A percentile compares a stretch with the other conserved stretches of the same genome.
Evolutionary conservation across 2,888 invertebrate genomes (phyloP).

Genomic region (Epinotia bilunana): DNA sequence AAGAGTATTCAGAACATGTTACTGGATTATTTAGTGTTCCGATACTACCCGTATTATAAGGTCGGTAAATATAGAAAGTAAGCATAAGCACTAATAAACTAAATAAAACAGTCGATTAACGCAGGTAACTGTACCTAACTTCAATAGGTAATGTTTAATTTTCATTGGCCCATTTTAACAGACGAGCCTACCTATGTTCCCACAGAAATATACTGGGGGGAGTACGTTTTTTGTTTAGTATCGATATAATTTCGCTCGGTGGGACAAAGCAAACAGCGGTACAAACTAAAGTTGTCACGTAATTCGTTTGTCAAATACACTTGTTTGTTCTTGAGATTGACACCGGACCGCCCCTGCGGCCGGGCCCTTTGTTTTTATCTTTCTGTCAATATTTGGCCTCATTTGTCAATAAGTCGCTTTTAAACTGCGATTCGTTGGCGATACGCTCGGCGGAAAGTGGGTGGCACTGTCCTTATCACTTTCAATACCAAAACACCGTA

Average conservation of each 20-base stretch:
- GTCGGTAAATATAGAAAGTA: too few species aligned
- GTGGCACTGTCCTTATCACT: slow-evolving; percentile 58
- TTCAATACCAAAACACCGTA: slow-evolving; percentile 10
- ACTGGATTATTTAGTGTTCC: too few species aligned
- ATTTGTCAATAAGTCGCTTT: slow-evolving; percentile 77
- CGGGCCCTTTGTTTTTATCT: slow-evolving; percentile 80
- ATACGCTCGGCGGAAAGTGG: slow-evolving; percentile 61
- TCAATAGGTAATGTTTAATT: background rate
- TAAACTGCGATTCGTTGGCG: slow-evolving; percentile 68
- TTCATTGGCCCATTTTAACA: background rate
- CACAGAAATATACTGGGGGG: background rate
- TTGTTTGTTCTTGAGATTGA: slow-evolving; percentile 79
- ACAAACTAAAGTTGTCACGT: slow-evolving; percentile 76
- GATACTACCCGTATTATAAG: too few species aligned
- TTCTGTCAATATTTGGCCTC: slow-evolving; percentile 79
- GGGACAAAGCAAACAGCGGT: slow-evolving; percentile 64
- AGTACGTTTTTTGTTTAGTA: slow-evolving; percentile 18
- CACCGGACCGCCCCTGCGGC: slow-evolving; percentile 72
- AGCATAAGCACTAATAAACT: too few species aligned
- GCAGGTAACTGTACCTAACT: background rate
- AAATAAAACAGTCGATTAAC: too few species aligned
- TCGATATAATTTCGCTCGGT: slow-evolving; percentile 43
- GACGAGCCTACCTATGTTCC: background rate
- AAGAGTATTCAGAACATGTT: too few species aligned
- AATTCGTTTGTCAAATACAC: slow-evolving; percentile 80